phyloP scores from a whole-genome alignment of 2,888 invertebrate species.

The Thyatira batis region DNA sequence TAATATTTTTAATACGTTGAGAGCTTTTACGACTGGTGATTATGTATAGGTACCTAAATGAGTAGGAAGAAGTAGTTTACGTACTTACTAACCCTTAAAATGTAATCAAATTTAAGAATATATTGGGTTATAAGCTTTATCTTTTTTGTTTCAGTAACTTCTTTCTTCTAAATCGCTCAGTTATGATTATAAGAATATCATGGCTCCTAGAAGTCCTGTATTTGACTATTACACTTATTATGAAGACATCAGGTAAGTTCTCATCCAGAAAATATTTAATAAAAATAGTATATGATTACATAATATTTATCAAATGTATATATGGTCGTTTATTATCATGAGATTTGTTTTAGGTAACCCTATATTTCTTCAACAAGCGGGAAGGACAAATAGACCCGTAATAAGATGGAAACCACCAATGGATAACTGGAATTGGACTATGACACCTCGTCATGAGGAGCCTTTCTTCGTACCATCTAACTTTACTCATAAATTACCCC shows the following conservation, averaged over 20 bases:
- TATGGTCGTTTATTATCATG: too few relatives aligned
- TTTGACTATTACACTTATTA: slow-evolving; percentile 37
- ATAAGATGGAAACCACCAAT: slow-evolving; percentile 76
- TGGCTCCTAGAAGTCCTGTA: slow-evolving; percentile 56
- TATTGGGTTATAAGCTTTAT: slow-evolving; percentile 5
- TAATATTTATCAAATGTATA: too few relatives aligned
- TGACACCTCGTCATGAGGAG: slow-evolving; percentile 61
- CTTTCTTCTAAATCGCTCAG: slow-evolving; percentile 44
- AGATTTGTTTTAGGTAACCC: slow-evolving; percentile 69
- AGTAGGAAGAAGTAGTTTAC: slow-evolving; percentile 10
- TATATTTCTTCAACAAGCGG: slow-evolving; percentile 64
- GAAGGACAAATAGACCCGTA: slow-evolving; percentile 59
- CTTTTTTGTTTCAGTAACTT: slow-evolving; percentile 58
- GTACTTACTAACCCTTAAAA: slow-evolving; percentile 9
- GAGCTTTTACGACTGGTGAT: slow-evolving; percentile 21
- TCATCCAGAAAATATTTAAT: too few relatives aligned
- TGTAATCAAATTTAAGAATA: too few relatives aligned
- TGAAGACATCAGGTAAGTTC: slow-evolving; percentile 59
- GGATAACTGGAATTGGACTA: slow-evolving; percentile 75
- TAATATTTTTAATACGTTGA: slow-evolving; percentile 16
- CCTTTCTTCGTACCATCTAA: slow-evolving; percentile 73
- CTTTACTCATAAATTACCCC: slow-evolving; percentile 76
- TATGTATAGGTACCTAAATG: neutral
- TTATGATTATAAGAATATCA: slow-evolving; percentile 74
- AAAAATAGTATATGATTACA: too few relatives aligned